Evolutionary conservation across 2,797 vertebrate genomes (phyloP).

Genomic region (Danio albolineatus): DNA sequence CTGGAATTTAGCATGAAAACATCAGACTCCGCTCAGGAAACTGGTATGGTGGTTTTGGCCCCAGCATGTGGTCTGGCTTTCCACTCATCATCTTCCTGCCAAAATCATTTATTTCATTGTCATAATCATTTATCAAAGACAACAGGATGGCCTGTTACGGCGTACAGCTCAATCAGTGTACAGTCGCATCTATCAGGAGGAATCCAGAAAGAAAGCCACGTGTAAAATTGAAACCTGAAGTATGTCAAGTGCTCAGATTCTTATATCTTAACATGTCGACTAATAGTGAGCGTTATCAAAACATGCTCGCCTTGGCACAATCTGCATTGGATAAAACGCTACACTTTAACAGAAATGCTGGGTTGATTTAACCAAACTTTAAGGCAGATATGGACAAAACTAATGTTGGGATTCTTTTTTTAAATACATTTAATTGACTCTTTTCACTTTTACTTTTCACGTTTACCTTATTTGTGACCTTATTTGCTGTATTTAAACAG

Average conservation of each 20-base stretch:
- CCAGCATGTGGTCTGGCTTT: slow-evolving; percentile 24
- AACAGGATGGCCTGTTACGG: slow-evolving; percentile 1
- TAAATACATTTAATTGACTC: too few species aligned
- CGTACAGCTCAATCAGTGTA: slow-evolving; percentile 20
- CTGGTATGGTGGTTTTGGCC: slow-evolving; percentile 18
- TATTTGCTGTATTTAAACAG: too few species aligned
- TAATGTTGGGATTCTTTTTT: too few species aligned
- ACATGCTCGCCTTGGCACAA: too few species aligned
- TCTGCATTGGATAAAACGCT: too few species aligned
- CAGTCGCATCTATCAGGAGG: slow-evolving; percentile 2
- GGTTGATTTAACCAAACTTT: too few species aligned
- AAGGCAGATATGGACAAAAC: too few species aligned
- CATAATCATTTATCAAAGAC: slow-evolving; percentile 22
- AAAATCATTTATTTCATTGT: slow-evolving; percentile 26
- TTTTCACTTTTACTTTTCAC: too few species aligned
- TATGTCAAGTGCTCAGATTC: background rate
- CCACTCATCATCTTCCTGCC: slow-evolving; percentile 3
- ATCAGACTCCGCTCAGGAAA: background rate
- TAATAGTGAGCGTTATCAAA: background rate
- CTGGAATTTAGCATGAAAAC: slow-evolving; percentile 9
- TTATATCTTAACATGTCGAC: background rate
- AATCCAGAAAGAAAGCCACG: background rate
- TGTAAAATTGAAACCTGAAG: background rate
- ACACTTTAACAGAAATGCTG: too few species aligned
- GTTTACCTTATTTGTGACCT: too few species aligned